Base-by-base conservation (phyloP, 2,113 vertebrate species). In the Platycercus adscitus region DNA sequence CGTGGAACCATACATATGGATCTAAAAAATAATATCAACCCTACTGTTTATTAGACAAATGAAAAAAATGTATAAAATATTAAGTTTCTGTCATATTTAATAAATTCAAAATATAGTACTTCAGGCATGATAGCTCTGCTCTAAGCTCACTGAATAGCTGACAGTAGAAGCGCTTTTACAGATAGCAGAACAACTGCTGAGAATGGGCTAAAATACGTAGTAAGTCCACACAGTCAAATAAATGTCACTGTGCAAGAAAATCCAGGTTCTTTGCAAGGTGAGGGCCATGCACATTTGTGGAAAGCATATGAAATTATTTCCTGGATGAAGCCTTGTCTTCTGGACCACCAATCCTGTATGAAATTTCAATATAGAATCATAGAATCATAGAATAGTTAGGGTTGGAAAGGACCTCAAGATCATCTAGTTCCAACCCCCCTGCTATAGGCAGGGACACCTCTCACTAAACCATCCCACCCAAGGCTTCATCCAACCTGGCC, bases 51-150 rank as follows among this genome's bases (percentile, higher is more conserved):
- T 47, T 84, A 55, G 46, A 91, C 88, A 91, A 77, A 65, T 43
- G 8, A 80, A 82, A 88, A 28, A 35, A 81, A n/a, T 9, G 6
- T 46, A 81, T 66, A 76, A 93, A 94, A 92, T 53, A 83, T 31
- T 49, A 73, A 23, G 7, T 52, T 71, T 81, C 64, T 82, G 12
- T 46, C 13, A 11, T 11, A 46, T 46, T 80, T 46, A 80, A 88
- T 43, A 83, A 49, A 92, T 60, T 35, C 13, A 63, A 69, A 81
- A 50, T 58, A 29, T 33, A 86, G 43, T 31, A 43, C 33, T 68
- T 71, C 44, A 17, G 69, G 64, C 46, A 33, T 2, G 53, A 61
- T 6, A 92, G n/a, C 41, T 63, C 41, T 73, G 58, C 64, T 17
- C 49, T 14, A 68, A 90, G 58, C 63, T 61, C 53, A 16, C 33